Base-by-base conservation (phyloP, 2,797 vertebrate genomes). In the Streptopelia turtur region DNA sequence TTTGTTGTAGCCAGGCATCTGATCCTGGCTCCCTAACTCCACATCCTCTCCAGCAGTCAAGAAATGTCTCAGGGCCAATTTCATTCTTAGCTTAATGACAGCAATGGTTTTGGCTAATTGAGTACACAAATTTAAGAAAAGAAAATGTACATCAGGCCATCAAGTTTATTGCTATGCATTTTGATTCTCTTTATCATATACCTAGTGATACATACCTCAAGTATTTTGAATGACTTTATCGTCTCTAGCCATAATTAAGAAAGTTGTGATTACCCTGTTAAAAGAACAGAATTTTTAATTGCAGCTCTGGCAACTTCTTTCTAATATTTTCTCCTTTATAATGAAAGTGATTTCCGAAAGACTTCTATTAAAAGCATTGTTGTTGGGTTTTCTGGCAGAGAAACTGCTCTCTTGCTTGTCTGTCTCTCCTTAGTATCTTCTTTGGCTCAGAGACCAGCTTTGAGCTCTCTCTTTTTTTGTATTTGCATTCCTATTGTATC, bases 151-250 rank as follows among this genome's bases (percentile, higher is more conserved):
- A 7, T 81, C 37, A 76, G 41, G 35, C 14, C 24, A 30, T 83
- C 0, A 1, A 64, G 49, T 56, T 79, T 68, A 31, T 85, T 87
- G 10, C n/a, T 69, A 1, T 37, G 23, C 6, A 2, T 69, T 92
- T 72, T 72, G 65, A 22, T 82, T 85, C 20, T 68, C 11, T 57
- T 83, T 39, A 56, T 16, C 16, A 24, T 39, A 70, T 59, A 5
- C 0, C 0, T 50, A 45, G 13, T 3, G 0, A 37, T 61, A 33
- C 3, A 13, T 66, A 59, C 7, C 24, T 4, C 30, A 39, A 37
- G 11, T 66, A 55, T 31, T 87, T 60, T 55, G n/a, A 93, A 50
- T 79, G 6, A 61, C 13, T 8, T 47, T 80, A 88, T 90, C 63
- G 35, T 56, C 10, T 83, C 16, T 55, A 49, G 8, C 52, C 13